A percentile compares a stretch with the other conserved stretches of the same genome.
These are phyloP conservation scores for Sus scrofa DNA, from an alignment of 2,113 vertebrate species.

Conservation along the genomic window DNA sequence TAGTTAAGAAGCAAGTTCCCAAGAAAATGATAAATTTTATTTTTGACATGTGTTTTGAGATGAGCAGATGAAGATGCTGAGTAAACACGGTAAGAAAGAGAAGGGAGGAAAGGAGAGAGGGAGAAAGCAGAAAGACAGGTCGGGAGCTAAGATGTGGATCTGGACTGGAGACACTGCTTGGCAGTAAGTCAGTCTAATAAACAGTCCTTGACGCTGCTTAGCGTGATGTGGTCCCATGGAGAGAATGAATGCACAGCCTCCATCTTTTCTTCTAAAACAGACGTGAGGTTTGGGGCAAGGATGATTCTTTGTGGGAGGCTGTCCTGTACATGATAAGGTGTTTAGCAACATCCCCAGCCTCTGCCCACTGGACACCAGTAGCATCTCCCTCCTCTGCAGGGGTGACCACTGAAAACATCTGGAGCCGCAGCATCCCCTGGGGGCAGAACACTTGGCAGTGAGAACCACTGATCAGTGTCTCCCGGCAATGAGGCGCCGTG, in stretches of 20 bases:
- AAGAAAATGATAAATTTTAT: background rate
- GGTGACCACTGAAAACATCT: background rate
- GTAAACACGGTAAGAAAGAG: background rate
- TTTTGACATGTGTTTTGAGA: background rate
- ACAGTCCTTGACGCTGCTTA: background rate
- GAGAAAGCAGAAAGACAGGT: background rate
- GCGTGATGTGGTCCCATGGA: background rate
- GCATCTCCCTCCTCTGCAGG: accelerated
- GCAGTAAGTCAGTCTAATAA: background rate
- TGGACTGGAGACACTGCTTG: background rate
- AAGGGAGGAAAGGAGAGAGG: background rate
- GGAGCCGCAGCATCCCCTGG: too few species aligned
- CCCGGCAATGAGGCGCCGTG: background rate
- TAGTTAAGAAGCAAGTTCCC: background rate
- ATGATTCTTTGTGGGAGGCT: background rate
- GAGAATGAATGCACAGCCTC: background rate
- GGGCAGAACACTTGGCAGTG: background rate
- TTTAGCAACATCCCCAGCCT: background rate
- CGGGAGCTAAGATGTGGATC: background rate
- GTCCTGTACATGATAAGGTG: background rate
- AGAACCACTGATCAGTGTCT: background rate
- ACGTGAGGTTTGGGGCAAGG: background rate
- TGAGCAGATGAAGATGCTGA: background rate
- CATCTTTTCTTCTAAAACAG: background rate
- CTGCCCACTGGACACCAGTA: background rate